These are phyloP conservation scores for Egretta garzetta DNA, from an alignment of 2,113 vertebrate genomes.

Conservation along the genomic window DNA sequence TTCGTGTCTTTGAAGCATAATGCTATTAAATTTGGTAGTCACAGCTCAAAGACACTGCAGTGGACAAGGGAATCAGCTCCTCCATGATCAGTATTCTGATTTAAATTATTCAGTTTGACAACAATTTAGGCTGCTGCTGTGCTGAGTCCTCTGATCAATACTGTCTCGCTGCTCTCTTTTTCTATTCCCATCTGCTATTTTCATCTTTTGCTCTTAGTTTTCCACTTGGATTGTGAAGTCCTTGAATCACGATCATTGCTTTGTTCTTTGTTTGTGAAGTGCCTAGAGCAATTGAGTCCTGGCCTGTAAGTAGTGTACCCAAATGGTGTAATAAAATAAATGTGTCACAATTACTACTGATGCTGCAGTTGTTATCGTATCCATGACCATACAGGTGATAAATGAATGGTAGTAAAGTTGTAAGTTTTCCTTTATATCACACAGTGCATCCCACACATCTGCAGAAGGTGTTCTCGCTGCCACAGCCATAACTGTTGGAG, in stretches of 20 bases:
- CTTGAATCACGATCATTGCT: background rate
- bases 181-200: slow-evolving; percentile 23
- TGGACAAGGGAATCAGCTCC: background rate
- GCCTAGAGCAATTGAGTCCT: background rate
- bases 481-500: background rate
- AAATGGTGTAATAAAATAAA: slow-evolving; percentile 1
- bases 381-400: background rate
- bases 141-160: slow-evolving; percentile 54
- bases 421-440: background rate
- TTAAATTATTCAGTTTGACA: slow-evolving; percentile 63
- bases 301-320: background rate
- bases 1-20: slow-evolving; percentile 2
- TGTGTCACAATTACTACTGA: background rate
- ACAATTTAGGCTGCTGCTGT: slow-evolving; percentile 43
- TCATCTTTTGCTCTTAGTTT: slow-evolving; percentile 25
- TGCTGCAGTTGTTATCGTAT: background rate
- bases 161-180: background rate
- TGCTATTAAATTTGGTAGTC: background rate
- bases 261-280: slow-evolving; percentile 12
- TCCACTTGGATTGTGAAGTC: slow-evolving; percentile 11
- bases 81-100: slow-evolving; percentile 6
- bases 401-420: background rate
- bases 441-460: background rate
- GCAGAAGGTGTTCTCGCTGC: background rate
- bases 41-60: slow-evolving; percentile 1